phyloP scores from a whole-genome alignment of 1,140 invertebrate species.

The Temnothorax longispinosus region DNA sequence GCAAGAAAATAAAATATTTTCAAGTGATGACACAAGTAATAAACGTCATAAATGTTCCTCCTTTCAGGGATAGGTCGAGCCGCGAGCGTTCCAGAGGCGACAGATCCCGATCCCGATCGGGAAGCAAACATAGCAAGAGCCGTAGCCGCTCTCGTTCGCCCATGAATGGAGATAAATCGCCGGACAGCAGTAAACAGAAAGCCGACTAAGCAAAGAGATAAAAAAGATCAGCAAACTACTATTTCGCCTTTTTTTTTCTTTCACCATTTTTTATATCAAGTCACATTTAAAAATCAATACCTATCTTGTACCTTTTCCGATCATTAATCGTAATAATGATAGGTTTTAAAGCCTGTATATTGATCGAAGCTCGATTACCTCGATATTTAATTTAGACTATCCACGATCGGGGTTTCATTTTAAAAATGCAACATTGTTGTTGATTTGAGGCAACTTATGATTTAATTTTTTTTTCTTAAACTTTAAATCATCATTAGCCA shows the following conservation, averaged over 20 bases:
- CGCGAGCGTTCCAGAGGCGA: slow-evolving; percentile 84
- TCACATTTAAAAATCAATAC: slow-evolving; percentile 69
- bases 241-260: slow-evolving; percentile 53
- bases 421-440: not conserved
- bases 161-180: slow-evolving; percentile 87
- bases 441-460: not conserved
- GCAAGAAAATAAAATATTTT: slow-evolving; percentile 62
- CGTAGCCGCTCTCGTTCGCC: slow-evolving; percentile 86
- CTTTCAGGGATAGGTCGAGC: slow-evolving; percentile 83
- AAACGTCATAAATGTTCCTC: slow-evolving; percentile 1
- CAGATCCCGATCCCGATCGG: slow-evolving; percentile 84
- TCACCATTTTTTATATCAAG: slow-evolving; percentile 61
- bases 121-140: slow-evolving; percentile 86
- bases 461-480: not conserved
- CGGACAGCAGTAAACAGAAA: slow-evolving; percentile 82
- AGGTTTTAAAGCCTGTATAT: not conserved
- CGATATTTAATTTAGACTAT: not conserved
- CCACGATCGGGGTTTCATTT: not conserved
- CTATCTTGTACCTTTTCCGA: slow-evolving; percentile 50
- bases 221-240: slow-evolving; percentile 26
- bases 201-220: slow-evolving; percentile 74
- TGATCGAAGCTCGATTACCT: not conserved
- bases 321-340: slow-evolving; percentile 37
- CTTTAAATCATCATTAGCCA: not conserved
- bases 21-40: not conserved